phyloP scores from a whole-genome alignment of 2,888 invertebrate species.

The Cephus rjabovi region DNA sequence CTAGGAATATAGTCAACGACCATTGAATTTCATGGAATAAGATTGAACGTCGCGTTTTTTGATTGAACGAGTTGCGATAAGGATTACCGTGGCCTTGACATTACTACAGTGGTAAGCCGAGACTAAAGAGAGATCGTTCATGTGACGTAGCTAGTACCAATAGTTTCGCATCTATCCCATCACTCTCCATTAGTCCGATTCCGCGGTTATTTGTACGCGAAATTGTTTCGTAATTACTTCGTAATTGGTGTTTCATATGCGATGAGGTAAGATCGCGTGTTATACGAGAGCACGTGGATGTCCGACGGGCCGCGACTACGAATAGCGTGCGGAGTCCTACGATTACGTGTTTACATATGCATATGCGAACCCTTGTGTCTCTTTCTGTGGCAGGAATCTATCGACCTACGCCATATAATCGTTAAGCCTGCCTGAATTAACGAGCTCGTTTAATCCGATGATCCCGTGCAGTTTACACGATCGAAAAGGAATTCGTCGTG shows the following conservation, averaged over 20 bases:
- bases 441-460: not conserved
- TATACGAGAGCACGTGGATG: constrained; percentile 12
- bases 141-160: not conserved
- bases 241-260: constrained; percentile 47
- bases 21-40: not conserved
- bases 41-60: not conserved
- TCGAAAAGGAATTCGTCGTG: not conserved
- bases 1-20: not conserved
- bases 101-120: not conserved
- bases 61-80: not conserved
- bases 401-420: not conserved
- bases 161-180: constrained; percentile 17
- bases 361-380: not conserved
- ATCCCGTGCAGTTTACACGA: not conserved
- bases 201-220: constrained; percentile 44
- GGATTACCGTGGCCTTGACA: not conserved
- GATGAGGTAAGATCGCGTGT: constrained; percentile 55
- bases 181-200: constrained; percentile 44
- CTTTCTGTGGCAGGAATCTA: not conserved
- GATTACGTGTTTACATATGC: not conserved
- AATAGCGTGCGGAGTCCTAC: not conserved
- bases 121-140: not conserved
- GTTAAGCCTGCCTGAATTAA: not conserved
- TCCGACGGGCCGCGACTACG: not conserved
- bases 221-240: constrained; percentile 58